Conservation (phyloP, 1,140 invertebrate genomes). For the Ooceraea biroi region DNA sequence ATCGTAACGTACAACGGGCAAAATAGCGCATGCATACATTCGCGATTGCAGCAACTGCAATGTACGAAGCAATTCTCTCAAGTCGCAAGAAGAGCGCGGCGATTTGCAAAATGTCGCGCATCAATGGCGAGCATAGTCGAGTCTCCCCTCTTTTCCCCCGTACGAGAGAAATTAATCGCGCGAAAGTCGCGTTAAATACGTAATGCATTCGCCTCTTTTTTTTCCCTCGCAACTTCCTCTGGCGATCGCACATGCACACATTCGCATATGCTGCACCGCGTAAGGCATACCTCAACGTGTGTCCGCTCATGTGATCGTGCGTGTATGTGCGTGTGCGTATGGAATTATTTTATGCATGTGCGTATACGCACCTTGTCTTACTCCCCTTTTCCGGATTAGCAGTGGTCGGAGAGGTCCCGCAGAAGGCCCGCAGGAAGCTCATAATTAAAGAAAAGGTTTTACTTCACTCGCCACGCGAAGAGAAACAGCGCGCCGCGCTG, state of each 20-base stretch:
- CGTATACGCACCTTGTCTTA: constrained; percentile 45
- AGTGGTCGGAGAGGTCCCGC: constrained; percentile 15
- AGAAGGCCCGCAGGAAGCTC: constrained; percentile 16
- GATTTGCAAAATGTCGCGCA: constrained; percentile 21
- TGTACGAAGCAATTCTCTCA: background rate
- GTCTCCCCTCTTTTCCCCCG: too few species aligned
- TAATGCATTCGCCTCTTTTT: background rate
- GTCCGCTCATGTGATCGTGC: background rate
- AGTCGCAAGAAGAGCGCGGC: background rate
- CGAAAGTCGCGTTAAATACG: constrained; percentile 11
- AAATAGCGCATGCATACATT: background rate
- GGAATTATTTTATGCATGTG: constrained; percentile 13
- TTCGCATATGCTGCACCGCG: constrained; percentile 2
- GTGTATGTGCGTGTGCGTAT: background rate
- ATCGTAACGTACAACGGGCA: background rate
- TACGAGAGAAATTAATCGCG: constrained; percentile 21
- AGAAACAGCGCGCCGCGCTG: constrained; percentile 52
- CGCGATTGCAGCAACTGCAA: background rate
- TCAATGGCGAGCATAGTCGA: constrained; percentile 9
- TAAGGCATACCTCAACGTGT: constrained; percentile 1
- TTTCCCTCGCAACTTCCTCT: background rate
- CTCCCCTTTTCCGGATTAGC: constrained; percentile 47
- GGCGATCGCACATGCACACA: constrained; percentile 13
- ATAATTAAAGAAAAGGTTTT: constrained; percentile 69
- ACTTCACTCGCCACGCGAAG: constrained; percentile 67